Evolutionary conservation across 2,113 vertebrate species (phyloP).

Genomic region (Chaenocephalus aceratus): DNA sequence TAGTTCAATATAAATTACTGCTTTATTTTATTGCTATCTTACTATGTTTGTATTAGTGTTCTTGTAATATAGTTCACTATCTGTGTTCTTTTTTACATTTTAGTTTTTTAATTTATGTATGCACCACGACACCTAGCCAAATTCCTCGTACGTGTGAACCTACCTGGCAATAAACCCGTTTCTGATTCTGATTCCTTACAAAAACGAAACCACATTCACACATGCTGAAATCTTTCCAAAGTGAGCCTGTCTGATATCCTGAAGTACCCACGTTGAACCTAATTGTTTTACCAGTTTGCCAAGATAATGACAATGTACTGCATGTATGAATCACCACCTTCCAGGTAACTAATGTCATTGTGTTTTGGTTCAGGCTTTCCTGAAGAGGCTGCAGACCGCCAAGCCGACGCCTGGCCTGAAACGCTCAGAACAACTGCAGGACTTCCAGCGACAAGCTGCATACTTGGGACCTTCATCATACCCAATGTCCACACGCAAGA

Average conservation of each 20-base stretch:
- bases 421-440: constrained; percentile 89
- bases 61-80: too few species aligned
- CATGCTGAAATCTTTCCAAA: background rate
- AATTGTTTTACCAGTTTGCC: background rate
- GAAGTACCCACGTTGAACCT: background rate
- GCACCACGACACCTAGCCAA: too few species aligned
- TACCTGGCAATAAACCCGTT: too few species aligned
- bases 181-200: background rate
- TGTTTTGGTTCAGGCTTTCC: constrained; percentile 84
- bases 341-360: background rate
- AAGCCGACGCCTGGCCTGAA: constrained; percentile 90
- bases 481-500: constrained; percentile 59
- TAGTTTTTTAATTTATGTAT: too few species aligned
- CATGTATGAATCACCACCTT: background rate
- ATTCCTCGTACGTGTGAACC: too few species aligned
- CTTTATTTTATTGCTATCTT: too few species aligned
- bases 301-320: background rate
- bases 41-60: too few species aligned
- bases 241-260: background rate
- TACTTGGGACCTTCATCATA: constrained; percentile 76
- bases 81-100: too few species aligned
- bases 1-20: too few species aligned
- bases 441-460: constrained; percentile 88
- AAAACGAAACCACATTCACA: background rate
- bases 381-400: constrained; percentile 92